These are phyloP conservation scores for Halictus rubicundus DNA, from an alignment of 1,140 invertebrate genomes.

Conservation along the genomic window DNA sequence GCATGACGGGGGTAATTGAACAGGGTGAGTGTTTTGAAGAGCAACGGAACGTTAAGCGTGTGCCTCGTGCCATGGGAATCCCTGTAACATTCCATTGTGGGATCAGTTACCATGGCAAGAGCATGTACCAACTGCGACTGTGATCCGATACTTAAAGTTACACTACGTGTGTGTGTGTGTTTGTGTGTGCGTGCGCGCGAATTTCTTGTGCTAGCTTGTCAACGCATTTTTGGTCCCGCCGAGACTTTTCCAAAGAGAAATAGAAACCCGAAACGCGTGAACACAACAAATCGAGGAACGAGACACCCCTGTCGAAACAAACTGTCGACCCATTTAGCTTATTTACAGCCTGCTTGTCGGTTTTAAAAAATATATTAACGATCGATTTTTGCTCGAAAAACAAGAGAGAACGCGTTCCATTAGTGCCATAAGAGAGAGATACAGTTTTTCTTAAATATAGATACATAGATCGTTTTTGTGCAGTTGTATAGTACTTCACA, in stretches of 20 bases:
- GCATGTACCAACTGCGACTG: not conserved
- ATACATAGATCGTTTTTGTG: constrained; percentile 6
- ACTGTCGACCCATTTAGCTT: not conserved
- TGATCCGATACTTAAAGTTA: not conserved
- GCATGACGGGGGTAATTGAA: constrained; percentile 20
- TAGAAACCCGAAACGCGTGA: not conserved
- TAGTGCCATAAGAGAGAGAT: constrained; percentile 16
- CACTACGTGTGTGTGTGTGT: no score
- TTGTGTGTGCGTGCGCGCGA: not conserved
- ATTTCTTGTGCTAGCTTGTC: constrained; percentile 5
- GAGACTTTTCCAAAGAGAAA: not conserved
- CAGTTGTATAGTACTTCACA: not conserved
- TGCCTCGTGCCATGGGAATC: not conserved
- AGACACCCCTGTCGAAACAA: not conserved
- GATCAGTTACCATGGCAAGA: not conserved
- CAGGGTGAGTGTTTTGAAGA: not conserved
- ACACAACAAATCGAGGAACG: not conserved
- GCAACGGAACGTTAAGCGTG: constrained; percentile 9
- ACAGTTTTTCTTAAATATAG: not conserved
- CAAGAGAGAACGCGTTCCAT: not conserved
- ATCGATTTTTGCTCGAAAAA: not conserved
- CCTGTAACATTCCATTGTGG: not conserved
- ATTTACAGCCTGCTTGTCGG: no score
- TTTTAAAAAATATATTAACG: not conserved
- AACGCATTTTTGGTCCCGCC: constrained; percentile 21